Conservation (phyloP, 2,113 vertebrate genomes). For the Dolichallabes microphthalmus region DNA sequence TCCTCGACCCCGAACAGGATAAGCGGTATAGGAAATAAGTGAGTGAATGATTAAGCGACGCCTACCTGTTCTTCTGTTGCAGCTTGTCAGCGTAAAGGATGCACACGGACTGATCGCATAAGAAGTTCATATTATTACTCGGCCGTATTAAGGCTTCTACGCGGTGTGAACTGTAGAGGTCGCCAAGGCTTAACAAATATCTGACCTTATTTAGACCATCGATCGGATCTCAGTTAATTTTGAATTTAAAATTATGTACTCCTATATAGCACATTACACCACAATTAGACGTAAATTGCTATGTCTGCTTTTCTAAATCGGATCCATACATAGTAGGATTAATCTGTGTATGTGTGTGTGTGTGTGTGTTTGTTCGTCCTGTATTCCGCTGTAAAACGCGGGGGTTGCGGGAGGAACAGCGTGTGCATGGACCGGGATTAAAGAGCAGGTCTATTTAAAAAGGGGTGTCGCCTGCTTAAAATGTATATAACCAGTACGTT, state of each 20-base stretch:
- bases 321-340: background rate
- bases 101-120: background rate
- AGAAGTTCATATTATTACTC: background rate
- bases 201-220: background rate
- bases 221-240: background rate
- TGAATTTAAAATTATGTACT: background rate
- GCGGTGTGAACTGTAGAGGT: conserved; percentile 36
- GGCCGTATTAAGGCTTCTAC: background rate
- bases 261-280: background rate
- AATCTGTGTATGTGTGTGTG: background rate
- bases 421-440: background rate
- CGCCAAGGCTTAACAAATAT: conserved; percentile 22
- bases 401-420: background rate
- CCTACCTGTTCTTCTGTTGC: background rate
- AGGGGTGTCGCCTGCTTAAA: background rate
- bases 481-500: background rate
- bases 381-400: background rate
- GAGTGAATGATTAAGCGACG: background rate
- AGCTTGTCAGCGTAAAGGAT: background rate
- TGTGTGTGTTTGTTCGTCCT: background rate
- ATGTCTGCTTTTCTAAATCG: background rate
- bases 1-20: too few species aligned
- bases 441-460: background rate
- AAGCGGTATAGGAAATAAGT: too few species aligned
- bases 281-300: background rate